Evolutionary conservation across 2,888 invertebrate species (phyloP), one percentile per base, ranked within the genome.

Genomic region (Eupeodes luniger): DNA sequence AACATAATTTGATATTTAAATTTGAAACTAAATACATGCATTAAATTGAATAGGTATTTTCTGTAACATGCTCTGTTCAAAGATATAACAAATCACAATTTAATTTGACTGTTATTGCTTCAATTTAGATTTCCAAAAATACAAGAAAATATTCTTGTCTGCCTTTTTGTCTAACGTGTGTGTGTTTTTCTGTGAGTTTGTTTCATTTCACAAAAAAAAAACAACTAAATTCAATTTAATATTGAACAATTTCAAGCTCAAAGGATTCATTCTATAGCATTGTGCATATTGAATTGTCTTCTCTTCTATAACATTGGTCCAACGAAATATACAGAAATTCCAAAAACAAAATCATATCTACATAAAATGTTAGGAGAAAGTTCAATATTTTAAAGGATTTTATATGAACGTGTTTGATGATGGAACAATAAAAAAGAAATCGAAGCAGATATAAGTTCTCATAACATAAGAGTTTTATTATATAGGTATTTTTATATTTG

Each of bases 31-130:
- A 19, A 19, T 19, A 7, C 27, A 27, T 27, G 27, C 2, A 27
- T 6, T 44, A 44, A n/a, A n/a, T 59, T 36, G 0, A 40, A 10
- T 40, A 1, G 0, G 3, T 44, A 3, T 44, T 47, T 44, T 12
- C 19, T 36, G 4, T n/a, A 16, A 61, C 12, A 19, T 64, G 9
- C 1, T 27, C 66, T 64, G 9, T 2, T 27, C 66, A 44, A 53
- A 16, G 19, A 16, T 36, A 16, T 55, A 36, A 69, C 51, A 69
- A 69, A 69, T 69, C 69, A 53, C 12, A 69, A 40, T 69, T 69
- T 36, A 69, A 69, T 69, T 69, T 53, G 53, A 36, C 11, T 53
- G 40, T 69, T 51, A 69, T 69, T 53, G 53, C 40, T 69, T 53
- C 53, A 12, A 53, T 53, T 2, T 36, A 6, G 14, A 40, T 40